Conservation (phyloP, 2,888 invertebrate species). For the Fissipunctia ypsillon region DNA sequence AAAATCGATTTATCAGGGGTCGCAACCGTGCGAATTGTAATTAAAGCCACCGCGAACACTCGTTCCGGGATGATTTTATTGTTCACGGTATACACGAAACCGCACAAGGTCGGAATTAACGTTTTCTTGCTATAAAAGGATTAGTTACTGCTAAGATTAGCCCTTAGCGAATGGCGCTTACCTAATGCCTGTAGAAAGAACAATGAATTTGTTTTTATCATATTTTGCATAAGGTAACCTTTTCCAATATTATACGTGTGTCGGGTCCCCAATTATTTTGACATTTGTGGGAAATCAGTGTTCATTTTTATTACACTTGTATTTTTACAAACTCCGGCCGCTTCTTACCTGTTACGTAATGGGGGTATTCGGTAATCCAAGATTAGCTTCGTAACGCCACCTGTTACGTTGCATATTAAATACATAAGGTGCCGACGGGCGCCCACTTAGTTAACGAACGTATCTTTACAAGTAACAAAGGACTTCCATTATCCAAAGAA, state of each 20-base stretch:
- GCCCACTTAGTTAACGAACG: constrained; percentile 8
- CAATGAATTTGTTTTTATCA: constrained; percentile 2
- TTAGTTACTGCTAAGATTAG: neutral
- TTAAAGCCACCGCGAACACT: constrained; percentile 64
- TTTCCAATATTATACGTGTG: neutral
- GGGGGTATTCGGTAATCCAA: constrained; percentile 25
- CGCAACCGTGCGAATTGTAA: constrained; percentile 61
- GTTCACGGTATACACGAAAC: constrained; percentile 8
- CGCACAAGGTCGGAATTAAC: constrained; percentile 24
- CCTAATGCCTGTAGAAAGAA: neutral
- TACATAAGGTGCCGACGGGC: constrained; percentile 30
- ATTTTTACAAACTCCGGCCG: neutral
- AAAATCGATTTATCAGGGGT: constrained; percentile 75
- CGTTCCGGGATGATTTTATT: constrained; percentile 49
- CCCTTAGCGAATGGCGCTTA: neutral
- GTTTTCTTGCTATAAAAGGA: neutral
- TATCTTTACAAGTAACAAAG: constrained; percentile 25
- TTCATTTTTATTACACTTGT: constrained; percentile 3
- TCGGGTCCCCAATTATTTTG: neutral
- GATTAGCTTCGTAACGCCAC: constrained; percentile 33
- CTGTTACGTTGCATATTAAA: constrained; percentile 57
- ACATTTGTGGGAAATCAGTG: constrained; percentile 1
- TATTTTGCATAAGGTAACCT: neutral
- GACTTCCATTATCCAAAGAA: neutral
- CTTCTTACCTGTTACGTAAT: constrained; percentile 20